These are phyloP conservation scores for Lordiphosa collinella DNA, from an alignment of 1,140 invertebrate genomes.

Conservation along the genomic window DNA sequence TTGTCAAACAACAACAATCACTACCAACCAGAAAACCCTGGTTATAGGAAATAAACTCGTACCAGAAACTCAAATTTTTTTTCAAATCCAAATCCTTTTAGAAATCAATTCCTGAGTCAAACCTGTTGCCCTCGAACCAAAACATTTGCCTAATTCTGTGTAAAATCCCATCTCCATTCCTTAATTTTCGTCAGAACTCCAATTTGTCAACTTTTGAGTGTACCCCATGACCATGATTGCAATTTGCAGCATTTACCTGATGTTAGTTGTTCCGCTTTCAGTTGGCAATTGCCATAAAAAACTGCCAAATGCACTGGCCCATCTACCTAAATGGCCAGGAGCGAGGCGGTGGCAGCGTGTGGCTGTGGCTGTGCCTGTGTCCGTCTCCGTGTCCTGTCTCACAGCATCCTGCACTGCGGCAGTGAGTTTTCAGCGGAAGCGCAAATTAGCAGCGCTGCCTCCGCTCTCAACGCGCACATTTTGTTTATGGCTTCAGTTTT, in stretches of 20 bases:
- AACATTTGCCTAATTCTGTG: too few species aligned
- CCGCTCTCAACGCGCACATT: slow-evolving; percentile 36
- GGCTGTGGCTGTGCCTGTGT: slow-evolving; percentile 19
- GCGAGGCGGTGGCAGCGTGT: slow-evolving; percentile 17
- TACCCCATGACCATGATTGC: slow-evolving; percentile 8
- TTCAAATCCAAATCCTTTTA: too few species aligned
- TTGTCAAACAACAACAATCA: too few species aligned
- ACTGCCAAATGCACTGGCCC: slow-evolving; percentile 62
- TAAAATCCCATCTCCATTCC: not conserved
- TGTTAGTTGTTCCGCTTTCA: slow-evolving; percentile 24
- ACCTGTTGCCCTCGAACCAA: too few species aligned
- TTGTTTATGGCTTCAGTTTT: slow-evolving; percentile 61
- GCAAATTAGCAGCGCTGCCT: slow-evolving; percentile 63
- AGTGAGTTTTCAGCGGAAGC: slow-evolving; percentile 65
- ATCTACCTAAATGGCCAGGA: slow-evolving; percentile 60
- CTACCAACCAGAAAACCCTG: too few species aligned
- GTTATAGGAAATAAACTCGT: too few species aligned
- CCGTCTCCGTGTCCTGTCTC: slow-evolving; percentile 28
- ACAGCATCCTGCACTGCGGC: slow-evolving; percentile 50
- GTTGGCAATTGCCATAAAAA: slow-evolving; percentile 60
- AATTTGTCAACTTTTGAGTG: slow-evolving; percentile 15
- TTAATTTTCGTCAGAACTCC: not conserved
- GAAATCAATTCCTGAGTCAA: too few species aligned
- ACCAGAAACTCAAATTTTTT: too few species aligned
- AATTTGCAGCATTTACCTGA: slow-evolving; percentile 56